phyloP scores from a whole-genome alignment of 2,797 vertebrate species.

The Carduelis carduelis region DNA sequence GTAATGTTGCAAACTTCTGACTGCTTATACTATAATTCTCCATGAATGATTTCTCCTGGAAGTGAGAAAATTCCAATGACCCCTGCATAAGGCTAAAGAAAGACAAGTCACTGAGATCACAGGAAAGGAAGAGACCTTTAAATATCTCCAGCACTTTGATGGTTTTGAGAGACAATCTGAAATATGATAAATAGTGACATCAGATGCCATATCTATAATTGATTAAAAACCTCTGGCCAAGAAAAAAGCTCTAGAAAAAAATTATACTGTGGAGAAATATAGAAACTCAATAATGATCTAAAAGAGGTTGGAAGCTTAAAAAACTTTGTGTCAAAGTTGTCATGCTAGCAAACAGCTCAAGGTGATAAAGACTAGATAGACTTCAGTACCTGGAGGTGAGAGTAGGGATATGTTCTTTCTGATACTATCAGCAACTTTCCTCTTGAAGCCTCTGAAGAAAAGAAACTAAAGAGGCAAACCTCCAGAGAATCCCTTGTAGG shows the following conservation, averaged over 20 bases:
- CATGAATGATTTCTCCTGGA: neutral
- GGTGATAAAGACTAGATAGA: neutral
- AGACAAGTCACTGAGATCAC: neutral
- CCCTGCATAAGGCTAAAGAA: neutral
- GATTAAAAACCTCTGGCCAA: neutral
- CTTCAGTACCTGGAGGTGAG: neutral
- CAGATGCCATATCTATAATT: neutral
- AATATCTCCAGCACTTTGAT: neutral
- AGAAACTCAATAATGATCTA: neutral
- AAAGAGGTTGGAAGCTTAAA: neutral
- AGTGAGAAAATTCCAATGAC: neutral
- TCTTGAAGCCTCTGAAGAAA: neutral
- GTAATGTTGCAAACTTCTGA: neutral
- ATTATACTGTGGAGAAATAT: neutral
- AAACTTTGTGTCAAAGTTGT: neutral
- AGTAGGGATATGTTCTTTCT: neutral
- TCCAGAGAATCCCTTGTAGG: neutral
- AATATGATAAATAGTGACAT: neutral
- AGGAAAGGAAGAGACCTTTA: neutral
- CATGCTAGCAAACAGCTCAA: neutral
- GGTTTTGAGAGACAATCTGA: neutral
- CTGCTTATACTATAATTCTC: neutral
- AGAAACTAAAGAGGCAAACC: neutral
- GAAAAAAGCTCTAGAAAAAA: neutral
- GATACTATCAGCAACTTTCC: neutral